Evolutionary conservation across 2,888 invertebrate species (phyloP).

Genomic region (Melanophora roralis): DNA sequence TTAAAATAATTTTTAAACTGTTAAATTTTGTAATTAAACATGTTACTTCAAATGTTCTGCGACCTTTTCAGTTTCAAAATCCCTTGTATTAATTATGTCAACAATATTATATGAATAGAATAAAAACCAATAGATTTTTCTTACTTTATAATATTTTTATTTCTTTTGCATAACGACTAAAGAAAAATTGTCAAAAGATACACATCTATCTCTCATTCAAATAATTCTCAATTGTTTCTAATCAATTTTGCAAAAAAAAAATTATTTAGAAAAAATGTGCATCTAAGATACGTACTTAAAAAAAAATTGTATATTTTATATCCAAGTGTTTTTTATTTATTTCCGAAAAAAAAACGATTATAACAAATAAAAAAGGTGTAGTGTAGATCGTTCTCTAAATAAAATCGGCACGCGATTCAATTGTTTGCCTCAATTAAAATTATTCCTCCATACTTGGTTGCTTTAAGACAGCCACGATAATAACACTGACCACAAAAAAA

Average conservation of each 20-base stretch:
- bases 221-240: slow-evolving; percentile 53
- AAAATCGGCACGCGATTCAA: slow-evolving; percentile 76
- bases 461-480: slow-evolving; percentile 13
- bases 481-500: slow-evolving; percentile 43
- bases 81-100: slow-evolving; percentile 9
- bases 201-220: slow-evolving; percentile 17
- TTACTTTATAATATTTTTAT: slow-evolving; percentile 1
- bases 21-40: too few species aligned
- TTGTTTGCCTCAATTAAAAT: slow-evolving; percentile 65
- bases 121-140: slow-evolving; percentile 30
- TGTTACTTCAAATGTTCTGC: too few species aligned
- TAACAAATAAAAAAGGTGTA: slow-evolving; percentile 55
- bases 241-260: slow-evolving; percentile 35
- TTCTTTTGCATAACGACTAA: background rate
- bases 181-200: slow-evolving; percentile 20
- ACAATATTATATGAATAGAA: slow-evolving; percentile 3
- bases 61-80: background rate
- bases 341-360: slow-evolving; percentile 54
- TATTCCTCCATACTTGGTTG: slow-evolving; percentile 27
- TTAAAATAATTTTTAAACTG: too few species aligned
- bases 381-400: slow-evolving; percentile 66
- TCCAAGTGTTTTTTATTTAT: slow-evolving; percentile 61
- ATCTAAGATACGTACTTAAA: slow-evolving; percentile 20
- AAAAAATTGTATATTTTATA: slow-evolving; percentile 14
- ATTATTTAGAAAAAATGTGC: slow-evolving; percentile 5